These are phyloP conservation scores for Strongylocentrotus purpuratus DNA, from an alignment of 35 echinoderm and acorn worm species.

Conservation along the genomic window DNA sequence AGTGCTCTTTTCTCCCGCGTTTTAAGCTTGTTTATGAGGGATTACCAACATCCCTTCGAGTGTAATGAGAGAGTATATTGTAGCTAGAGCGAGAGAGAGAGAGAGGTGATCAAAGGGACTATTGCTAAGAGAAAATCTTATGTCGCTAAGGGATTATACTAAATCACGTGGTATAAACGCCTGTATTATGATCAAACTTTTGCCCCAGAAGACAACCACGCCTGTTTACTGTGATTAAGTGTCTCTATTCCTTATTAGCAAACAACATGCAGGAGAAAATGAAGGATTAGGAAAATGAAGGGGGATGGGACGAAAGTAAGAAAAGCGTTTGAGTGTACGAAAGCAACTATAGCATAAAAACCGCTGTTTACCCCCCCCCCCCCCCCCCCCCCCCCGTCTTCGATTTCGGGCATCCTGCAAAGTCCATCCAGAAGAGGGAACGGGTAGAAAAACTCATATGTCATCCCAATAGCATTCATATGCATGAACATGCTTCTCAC, in stretches of 20 bases:
- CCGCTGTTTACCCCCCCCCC: too few species aligned
- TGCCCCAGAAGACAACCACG: neutral
- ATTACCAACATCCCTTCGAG: neutral
- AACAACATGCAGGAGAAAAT: neutral
- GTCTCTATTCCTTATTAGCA: neutral
- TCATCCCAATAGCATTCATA: too few species aligned
- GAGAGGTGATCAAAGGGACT: neutral
- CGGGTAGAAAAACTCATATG: too few species aligned
- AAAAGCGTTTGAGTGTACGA: too few species aligned
- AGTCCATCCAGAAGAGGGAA: too few species aligned
- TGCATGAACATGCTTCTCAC: too few species aligned
- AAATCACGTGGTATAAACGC: neutral
- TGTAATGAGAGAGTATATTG: neutral
- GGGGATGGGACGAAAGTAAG: neutral
- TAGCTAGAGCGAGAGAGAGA: neutral
- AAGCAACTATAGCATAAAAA: too few species aligned
- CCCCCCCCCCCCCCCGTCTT: too few species aligned
- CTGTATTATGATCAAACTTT: neutral
- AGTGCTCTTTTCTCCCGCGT: neutral
- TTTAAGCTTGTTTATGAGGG: conserved; percentile 17
- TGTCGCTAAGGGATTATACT: neutral
- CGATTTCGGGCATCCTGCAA: too few species aligned
- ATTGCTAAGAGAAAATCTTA: neutral
- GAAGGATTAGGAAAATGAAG: neutral
- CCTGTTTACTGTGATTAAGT: neutral